These are phyloP conservation scores for Tetheella fluctuosa DNA, from an alignment of 2,888 invertebrate genomes.

Conservation along the genomic window DNA sequence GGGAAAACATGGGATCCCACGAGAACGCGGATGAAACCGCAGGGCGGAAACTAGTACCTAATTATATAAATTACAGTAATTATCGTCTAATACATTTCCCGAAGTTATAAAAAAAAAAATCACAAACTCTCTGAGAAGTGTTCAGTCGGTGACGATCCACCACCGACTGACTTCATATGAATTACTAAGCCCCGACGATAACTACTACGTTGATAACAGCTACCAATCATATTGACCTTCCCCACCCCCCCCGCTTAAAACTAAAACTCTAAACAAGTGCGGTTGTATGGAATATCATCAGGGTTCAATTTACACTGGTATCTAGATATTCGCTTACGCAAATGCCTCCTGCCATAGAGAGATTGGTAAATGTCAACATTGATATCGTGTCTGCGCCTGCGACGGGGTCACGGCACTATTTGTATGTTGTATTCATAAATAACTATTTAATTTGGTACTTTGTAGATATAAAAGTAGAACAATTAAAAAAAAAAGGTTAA, in stretches of 20 bases:
- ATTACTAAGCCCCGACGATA: constrained; percentile 63
- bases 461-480: not conserved
- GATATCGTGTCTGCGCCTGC: constrained; percentile 66
- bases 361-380: constrained; percentile 74
- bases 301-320: constrained; percentile 47
- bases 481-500: no score
- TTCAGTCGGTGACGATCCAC: constrained; percentile 73
- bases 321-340: constrained; percentile 72
- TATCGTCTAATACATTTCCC: not conserved
- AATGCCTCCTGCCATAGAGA: constrained; percentile 66
- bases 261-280: not conserved
- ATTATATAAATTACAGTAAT: not conserved
- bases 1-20: no score
- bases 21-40: no score
- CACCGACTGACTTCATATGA: constrained; percentile 65
- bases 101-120: constrained; percentile 22
- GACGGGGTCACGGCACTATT: constrained; percentile 63
- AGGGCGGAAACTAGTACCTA: no score
- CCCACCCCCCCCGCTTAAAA: constrained; percentile 18
- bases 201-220: constrained; percentile 63
- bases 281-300: constrained; percentile 4
- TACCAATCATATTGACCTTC: constrained; percentile 49
- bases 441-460: constrained; percentile 16
- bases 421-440: constrained; percentile 42
- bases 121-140: constrained; percentile 49